A percentile compares a stretch with the other conserved stretches of the same genome.
These are phyloP conservation scores for Notocelia uddmanniana DNA, from an alignment of 2,888 invertebrate genomes.

Conservation along the genomic window DNA sequence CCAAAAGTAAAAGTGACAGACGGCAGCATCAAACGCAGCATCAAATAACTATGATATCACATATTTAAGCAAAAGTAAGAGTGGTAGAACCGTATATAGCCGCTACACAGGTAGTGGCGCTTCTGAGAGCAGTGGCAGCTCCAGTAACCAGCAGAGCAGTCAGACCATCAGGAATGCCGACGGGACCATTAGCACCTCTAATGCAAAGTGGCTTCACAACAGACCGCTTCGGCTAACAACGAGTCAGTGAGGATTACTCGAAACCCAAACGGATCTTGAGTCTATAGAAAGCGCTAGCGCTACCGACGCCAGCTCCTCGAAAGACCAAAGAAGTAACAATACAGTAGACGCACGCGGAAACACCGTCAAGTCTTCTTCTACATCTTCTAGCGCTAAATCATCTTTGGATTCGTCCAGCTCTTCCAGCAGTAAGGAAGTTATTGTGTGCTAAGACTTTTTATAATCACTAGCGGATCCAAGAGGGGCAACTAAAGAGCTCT, in stretches of 20 bases:
- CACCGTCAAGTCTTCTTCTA: neutral
- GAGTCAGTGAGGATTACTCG: neutral
- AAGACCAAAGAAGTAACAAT: neutral
- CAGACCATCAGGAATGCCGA: neutral
- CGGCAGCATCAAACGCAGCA: neutral
- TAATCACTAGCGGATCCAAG: too few relatives aligned
- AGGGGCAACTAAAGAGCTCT: too few relatives aligned
- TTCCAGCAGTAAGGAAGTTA: neutral
- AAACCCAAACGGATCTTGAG: neutral
- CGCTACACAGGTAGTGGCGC: neutral
- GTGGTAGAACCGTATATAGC: neutral
- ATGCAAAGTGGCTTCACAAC: neutral
- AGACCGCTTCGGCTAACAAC: neutral
- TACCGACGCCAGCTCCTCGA: neutral
- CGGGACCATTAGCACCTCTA: neutral
- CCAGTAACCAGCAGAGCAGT: neutral
- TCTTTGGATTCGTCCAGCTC: slow-evolving; percentile 6
- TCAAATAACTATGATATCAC: neutral
- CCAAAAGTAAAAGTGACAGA: neutral
- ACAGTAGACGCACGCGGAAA: neutral
- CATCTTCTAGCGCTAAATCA: neutral
- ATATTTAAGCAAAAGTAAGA: neutral
- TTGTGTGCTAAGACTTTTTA: slow-evolving; percentile 1
- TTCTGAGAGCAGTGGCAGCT: neutral
- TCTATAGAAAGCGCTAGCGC: slow-evolving; percentile 3